Base-by-base conservation (phyloP, 2,113 vertebrate species). In the Platysteira castanea region DNA sequence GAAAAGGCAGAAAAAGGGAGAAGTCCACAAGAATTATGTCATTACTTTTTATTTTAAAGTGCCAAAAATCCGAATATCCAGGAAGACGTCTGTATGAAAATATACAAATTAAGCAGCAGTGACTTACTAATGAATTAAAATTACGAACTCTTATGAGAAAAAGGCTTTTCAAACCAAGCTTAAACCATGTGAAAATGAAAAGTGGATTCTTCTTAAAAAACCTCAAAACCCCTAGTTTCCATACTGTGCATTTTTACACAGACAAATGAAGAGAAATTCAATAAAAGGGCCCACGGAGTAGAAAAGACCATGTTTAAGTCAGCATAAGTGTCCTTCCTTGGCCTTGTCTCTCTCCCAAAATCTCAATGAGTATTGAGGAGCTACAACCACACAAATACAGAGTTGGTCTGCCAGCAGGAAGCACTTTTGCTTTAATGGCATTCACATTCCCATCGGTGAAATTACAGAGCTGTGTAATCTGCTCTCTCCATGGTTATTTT, bases 371-470 rank as follows among this genome's bases (percentile, higher is more conserved):
- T 52, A 71, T 49, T 94, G 95, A 96, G 83, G 74, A 96, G 83
- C 78, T 95, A 90, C 88, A 97, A 93, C 95, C 95, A 90, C 95
- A 96, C 95, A 97, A 97, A 95, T 94, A 79, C 80, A 97, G 94
- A 92, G 31, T 96, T 94, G 69, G n/a, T 69, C 69, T 94, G 96
- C 96, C 96, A 97, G 92, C 96, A 97, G 96, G 95, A 97, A 97
- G 90, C 90, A 79, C 86, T 95, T 96, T 84, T 94, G 49, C 87
- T 95, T 78, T 94, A 97, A 97, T 96, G 75, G 93, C 75, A 97
- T 97, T 95, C 93, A 83, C 94, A 97, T 95, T 96, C 84, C 64
- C 94, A 96, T 90, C 75, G 91, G 41, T 87, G 89, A 96, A 97
- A 97, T 50, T 91, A 92, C 64, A 97, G 95, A 96, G 81, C 90